These are phyloP conservation scores for Gallinago jamesoni DNA, from an alignment of 2,113 vertebrate genomes.

Conservation along the genomic window DNA sequence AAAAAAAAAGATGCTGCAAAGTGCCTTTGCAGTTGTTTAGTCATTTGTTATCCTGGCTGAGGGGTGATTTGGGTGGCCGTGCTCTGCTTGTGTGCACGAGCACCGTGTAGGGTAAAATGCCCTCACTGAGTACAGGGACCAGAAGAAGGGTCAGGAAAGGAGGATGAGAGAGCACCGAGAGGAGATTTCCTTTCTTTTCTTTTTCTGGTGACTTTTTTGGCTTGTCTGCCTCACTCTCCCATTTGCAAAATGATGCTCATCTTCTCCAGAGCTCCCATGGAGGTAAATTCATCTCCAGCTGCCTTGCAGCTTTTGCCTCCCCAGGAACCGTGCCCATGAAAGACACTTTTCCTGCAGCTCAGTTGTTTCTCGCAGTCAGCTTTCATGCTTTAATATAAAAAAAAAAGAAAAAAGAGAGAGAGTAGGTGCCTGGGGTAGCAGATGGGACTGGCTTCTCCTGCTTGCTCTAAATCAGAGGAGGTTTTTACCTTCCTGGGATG, in stretches of 20 bases:
- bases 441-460: constrained; percentile 6
- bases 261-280: background rate
- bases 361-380: background rate
- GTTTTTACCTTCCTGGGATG: background rate
- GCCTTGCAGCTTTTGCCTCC: background rate
- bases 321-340: background rate
- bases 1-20: constrained; percentile 26
- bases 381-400: background rate
- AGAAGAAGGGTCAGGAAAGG: background rate
- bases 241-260: background rate
- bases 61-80: background rate
- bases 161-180: background rate
- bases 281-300: background rate
- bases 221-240: background rate
- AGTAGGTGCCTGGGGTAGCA: background rate
- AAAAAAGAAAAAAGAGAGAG: background rate
- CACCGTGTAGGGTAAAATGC: background rate
- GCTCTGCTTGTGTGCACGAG: background rate
- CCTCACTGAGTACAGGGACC: background rate
- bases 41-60: constrained; percentile 33
- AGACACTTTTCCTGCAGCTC: background rate
- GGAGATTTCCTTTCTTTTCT: background rate
- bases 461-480: background rate
- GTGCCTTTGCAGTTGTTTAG: constrained; percentile 46
- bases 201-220: background rate